phyloP scores from a whole-genome alignment of 2,888 invertebrate genomes.

The Darwinula stevensoni region DNA sequence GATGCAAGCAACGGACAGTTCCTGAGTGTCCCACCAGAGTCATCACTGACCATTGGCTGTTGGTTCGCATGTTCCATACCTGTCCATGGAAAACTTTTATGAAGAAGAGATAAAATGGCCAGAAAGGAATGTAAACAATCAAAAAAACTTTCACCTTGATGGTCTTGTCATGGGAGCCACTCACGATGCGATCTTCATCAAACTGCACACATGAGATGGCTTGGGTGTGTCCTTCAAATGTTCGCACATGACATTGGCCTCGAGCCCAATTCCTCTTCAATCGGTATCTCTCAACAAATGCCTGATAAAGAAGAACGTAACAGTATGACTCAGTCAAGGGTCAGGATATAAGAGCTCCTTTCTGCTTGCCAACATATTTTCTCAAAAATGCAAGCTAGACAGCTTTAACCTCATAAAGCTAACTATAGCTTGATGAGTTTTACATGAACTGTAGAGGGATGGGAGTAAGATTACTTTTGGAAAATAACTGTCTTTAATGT shows the following conservation, averaged over 20 bases:
- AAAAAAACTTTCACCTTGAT: slow-evolving; percentile 16
- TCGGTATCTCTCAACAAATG: slow-evolving; percentile 20
- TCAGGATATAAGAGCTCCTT: too few relatives aligned
- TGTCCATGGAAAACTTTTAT: slow-evolving; percentile 10
- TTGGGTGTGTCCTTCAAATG: slow-evolving; percentile 22
- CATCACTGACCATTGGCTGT: slow-evolving; percentile 21
- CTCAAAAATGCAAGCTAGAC: too few relatives aligned
- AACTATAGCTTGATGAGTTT: too few relatives aligned
- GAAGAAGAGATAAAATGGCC: too few relatives aligned
- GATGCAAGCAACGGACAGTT: slow-evolving; percentile 20
- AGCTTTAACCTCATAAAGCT: too few relatives aligned
- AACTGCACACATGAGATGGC: slow-evolving; percentile 23
- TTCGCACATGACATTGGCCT: slow-evolving; percentile 21
- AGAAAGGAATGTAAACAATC: too few relatives aligned
- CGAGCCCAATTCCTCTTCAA: slow-evolving; percentile 20
- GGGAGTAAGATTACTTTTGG: too few relatives aligned
- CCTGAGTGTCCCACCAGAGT: slow-evolving; percentile 22
- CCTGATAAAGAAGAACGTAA: slow-evolving; percentile 14
- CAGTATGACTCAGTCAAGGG: too few relatives aligned
- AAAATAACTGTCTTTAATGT: too few relatives aligned
- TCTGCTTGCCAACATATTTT: too few relatives aligned
- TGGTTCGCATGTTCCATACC: slow-evolving; percentile 22
- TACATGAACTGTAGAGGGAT: too few relatives aligned
- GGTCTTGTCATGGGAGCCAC: slow-evolving; percentile 22
- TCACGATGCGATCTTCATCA: slow-evolving; percentile 21